These are phyloP conservation scores for Hydrozoanthus tunicans DNA, from an alignment of 64 coral and sea anemone genomes.

Conservation along the genomic window DNA sequence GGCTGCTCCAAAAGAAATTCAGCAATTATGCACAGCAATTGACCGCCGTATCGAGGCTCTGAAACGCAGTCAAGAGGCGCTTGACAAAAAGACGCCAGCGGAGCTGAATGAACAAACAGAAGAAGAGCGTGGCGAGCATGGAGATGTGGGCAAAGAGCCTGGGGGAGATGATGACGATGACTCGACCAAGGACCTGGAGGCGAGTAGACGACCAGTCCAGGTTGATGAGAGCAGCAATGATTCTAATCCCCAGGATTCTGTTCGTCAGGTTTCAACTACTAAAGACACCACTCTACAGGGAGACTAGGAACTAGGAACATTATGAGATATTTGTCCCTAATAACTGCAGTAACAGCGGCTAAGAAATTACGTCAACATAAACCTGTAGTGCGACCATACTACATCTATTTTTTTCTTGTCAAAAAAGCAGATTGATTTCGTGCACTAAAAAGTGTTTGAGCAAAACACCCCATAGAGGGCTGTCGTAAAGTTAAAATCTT, in stretches of 20 bases:
- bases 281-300: not conserved
- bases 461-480: too few species aligned
- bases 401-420: too few species aligned
- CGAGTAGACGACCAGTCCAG: conserved; percentile 35
- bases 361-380: not conserved
- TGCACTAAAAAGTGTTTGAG: too few species aligned
- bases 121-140: conserved; percentile 56
- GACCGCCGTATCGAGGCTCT: conserved; percentile 94
- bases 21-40: conserved; percentile 88
- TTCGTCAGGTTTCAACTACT: conserved; percentile 41
- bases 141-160: conserved; percentile 68
- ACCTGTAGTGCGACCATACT: too few species aligned
- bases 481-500: too few species aligned
- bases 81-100: conserved; percentile 23
- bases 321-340: not conserved
- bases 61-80: conserved; percentile 58
- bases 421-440: too few species aligned
- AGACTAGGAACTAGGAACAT: not conserved
- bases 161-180: conserved; percentile 65
- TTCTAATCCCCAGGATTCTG: conserved; percentile 41
- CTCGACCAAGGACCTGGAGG: conserved; percentile 43
- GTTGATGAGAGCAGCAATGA: conserved; percentile 53
- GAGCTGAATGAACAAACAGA: conserved; percentile 48
- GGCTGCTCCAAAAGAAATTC: conserved; percentile 91
- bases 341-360: not conserved